Base-by-base conservation (phyloP, 2,113 vertebrate species). In the Chionomys nivalis region DNA sequence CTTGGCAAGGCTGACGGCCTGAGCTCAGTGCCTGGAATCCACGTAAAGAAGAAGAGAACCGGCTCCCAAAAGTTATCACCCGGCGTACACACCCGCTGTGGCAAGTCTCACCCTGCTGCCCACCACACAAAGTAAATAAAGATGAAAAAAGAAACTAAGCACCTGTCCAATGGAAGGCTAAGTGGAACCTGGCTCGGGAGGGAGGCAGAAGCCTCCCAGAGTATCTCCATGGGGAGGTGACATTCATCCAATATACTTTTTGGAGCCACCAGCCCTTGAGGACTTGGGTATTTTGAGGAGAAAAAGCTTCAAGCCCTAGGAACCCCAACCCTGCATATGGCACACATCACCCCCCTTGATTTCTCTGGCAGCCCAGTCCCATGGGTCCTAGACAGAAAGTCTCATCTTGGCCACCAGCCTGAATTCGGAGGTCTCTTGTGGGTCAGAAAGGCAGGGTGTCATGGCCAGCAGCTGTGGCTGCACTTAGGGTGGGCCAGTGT, bases 181-280 rank as follows among this genome's bases (percentile, higher is more conserved):
- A 21, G 44, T 39, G 2, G 24, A 76, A 39, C 44, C 19, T 1
- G 0, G 1, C 58, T 21, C 19, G 0, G 58, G 19, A 58, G 55
- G 17, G 55, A 58, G 55, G 55, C 17, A 33, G 36, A 24, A 33
- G 28, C 17, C n/a, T 63, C 33, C 36, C 44, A 36, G 44, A 49
- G 36, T 31, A 70, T 33, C 44, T 68, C 44, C 13, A 16, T 4
- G 26, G 36, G 24, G 1, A 17, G 63, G 72, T 3, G 26, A 49
- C 2, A 0, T 14, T 73, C 3, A 8, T 52, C 16, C 10, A 2
- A 0, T 6, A 39, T 17, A 44, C 21, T 16, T 70, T 49, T 49
- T 68, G 31, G 75, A 24, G 90, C 11, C 44, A 26, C 26, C 58
- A 31, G 39, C 7, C 52, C 61, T 42, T 21, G 42, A 79, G 44